These are phyloP conservation scores for Notolabrus celidotus DNA, from an alignment of 2,797 vertebrate genomes.

Conservation along the genomic window DNA sequence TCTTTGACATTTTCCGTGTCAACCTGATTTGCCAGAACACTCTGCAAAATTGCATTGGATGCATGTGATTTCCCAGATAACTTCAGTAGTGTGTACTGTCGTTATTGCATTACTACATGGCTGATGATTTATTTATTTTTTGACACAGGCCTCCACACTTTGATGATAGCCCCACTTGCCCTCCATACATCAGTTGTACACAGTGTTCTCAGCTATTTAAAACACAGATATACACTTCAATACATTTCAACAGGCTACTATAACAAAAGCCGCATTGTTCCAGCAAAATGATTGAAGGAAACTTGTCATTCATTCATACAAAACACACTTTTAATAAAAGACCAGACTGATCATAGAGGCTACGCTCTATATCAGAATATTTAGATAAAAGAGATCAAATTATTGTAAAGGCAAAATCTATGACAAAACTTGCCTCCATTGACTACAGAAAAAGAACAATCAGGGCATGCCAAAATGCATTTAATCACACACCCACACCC, in stretches of 20 bases:
- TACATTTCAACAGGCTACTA: too few relatives aligned
- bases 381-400: too few relatives aligned
- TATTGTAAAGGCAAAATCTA: too few relatives aligned
- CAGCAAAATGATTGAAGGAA: too few relatives aligned
- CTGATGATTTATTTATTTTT: conserved; percentile 12
- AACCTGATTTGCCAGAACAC: conserved; percentile 83
- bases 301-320: too few relatives aligned
- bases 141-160: conserved; percentile 18
- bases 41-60: conserved; percentile 77
- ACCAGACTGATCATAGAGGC: too few relatives aligned
- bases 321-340: too few relatives aligned
- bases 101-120: conserved; percentile 61
- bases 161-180: conserved; percentile 42
- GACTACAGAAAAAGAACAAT: too few relatives aligned
- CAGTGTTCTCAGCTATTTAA: conserved; percentile 13
- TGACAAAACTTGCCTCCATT: too few relatives aligned
- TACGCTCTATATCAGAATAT: too few relatives aligned
- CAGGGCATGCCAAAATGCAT: too few relatives aligned
- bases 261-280: background rate
- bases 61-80: conserved; percentile 80
- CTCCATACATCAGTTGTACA: conserved; percentile 5
- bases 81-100: conserved; percentile 69
- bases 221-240: conserved; percentile 8
- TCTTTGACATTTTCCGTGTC: conserved; percentile 84
- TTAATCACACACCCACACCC: too few relatives aligned